These are phyloP conservation scores for Ifrita kowaldi DNA, from an alignment of 2,113 vertebrate species.

Conservation along the genomic window DNA sequence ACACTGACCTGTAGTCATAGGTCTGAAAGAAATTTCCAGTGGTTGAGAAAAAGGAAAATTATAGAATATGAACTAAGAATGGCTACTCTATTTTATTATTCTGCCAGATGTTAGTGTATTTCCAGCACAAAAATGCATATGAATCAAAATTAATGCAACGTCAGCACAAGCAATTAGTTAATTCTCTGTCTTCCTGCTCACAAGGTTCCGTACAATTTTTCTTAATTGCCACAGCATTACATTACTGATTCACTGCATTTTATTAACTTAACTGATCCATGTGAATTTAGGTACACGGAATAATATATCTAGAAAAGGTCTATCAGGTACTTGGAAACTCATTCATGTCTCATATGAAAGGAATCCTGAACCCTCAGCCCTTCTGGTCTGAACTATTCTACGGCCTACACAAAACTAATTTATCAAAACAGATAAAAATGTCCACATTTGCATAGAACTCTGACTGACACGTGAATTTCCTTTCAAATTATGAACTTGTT, in stretches of 20 bases:
- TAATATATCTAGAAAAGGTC: neutral
- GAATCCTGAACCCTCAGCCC: accelerated
- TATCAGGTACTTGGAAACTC: neutral
- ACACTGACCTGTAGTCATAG: accelerated
- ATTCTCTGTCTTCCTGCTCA: neutral
- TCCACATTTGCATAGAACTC: neutral
- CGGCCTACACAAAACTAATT: neutral
- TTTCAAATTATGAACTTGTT: neutral
- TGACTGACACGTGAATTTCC: neutral
- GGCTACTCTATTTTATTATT: neutral
- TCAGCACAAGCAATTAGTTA: neutral
- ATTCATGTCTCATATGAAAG: neutral
- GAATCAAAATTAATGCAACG: neutral
- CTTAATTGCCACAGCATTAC: neutral
- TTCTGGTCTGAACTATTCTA: neutral
- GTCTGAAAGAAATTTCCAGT: neutral
- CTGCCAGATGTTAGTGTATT: neutral
- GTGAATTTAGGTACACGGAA: neutral
- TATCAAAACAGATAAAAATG: neutral
- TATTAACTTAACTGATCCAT: neutral
- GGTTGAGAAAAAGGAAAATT: neutral
- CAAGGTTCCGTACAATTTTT: neutral
- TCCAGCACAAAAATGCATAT: neutral
- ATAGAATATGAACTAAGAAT: neutral
- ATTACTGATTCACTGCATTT: neutral